phyloP scores from a whole-genome alignment of 2,888 invertebrate genomes.

The Neoascia interrupta region DNA sequence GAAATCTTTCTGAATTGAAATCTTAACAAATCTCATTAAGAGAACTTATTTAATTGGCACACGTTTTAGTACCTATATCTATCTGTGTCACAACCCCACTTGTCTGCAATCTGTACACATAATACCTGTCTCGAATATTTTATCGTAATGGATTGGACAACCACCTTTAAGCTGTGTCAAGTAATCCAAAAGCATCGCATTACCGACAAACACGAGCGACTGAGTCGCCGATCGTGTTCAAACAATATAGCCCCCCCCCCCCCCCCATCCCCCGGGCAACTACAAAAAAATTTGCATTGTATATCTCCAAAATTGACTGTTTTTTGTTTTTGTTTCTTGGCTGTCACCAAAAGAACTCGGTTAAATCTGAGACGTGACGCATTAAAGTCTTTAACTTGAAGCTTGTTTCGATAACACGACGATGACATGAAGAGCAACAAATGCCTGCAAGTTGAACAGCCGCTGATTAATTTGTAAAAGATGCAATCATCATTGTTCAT shows the following conservation, averaged over 20 bases:
- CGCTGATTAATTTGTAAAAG: conserved; percentile 12
- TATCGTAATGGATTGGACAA: conserved; percentile 36
- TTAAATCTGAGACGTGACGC: conserved; percentile 39
- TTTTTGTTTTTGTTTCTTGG: conserved; percentile 4
- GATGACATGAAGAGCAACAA: conserved; percentile 9
- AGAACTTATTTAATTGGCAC: conserved; percentile 60
- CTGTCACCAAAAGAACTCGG: conserved; percentile 1
- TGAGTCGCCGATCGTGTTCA: too few relatives aligned
- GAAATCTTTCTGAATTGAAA: too few relatives aligned
- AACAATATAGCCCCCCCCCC: too few relatives aligned
- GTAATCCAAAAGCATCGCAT: conserved; percentile 46
- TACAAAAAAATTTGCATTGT: conserved; percentile 4
- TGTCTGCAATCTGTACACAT: conserved; percentile 37
- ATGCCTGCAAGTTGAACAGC: conserved; percentile 22
- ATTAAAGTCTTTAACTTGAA: conserved; percentile 17
- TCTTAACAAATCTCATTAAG: too few relatives aligned
- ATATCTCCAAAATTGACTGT: neutral
- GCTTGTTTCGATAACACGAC: neutral
- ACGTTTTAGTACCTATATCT: conserved; percentile 31
- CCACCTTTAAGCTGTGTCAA: conserved; percentile 30
- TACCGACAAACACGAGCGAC: conserved; percentile 23
- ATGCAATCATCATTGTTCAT: too few relatives aligned
- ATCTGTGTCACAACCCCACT: conserved; percentile 42
- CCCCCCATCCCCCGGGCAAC: neutral
- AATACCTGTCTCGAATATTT: conserved; percentile 59